These are phyloP conservation scores for Drosophila obscura DNA, from an alignment of 1,140 invertebrate genomes.

Conservation along the genomic window DNA sequence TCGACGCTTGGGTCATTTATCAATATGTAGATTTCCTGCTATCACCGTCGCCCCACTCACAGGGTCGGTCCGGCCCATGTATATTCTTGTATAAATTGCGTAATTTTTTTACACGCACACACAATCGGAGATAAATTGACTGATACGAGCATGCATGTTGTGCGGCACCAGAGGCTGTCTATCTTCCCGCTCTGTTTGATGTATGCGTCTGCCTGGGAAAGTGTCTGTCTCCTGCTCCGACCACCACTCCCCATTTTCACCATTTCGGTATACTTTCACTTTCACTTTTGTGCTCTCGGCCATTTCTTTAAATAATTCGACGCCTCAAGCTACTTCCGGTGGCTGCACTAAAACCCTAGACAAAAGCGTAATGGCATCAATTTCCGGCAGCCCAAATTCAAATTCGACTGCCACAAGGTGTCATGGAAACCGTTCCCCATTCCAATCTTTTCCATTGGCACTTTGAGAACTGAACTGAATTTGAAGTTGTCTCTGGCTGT, in stretches of 20 bases:
- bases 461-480: no score
- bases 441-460: slow-evolving; percentile 22
- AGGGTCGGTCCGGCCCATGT: slow-evolving; percentile 4
- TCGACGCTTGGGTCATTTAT: slow-evolving; percentile 69
- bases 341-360: slow-evolving; percentile 41
- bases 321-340: slow-evolving; percentile 55
- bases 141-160: slow-evolving; percentile 65
- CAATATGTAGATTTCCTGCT: slow-evolving; percentile 73
- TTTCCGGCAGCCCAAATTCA: slow-evolving; percentile 70
- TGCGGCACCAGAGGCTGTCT: slow-evolving; percentile 50
- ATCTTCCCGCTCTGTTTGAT: background rate
- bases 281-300: slow-evolving; percentile 60
- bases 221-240: slow-evolving; percentile 23
- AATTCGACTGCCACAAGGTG: slow-evolving; percentile 36
- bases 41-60: slow-evolving; percentile 9
- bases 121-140: slow-evolving; percentile 72
- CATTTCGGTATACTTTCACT: slow-evolving; percentile 56
- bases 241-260: slow-evolving; percentile 9
- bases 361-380: slow-evolving; percentile 73
- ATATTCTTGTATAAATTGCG: slow-evolving; percentile 57
- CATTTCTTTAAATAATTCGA: slow-evolving; percentile 67
- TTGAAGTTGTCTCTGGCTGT: no score
- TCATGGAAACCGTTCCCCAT: slow-evolving; percentile 27
- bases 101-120: slow-evolving; percentile 65
- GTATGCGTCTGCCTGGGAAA: slow-evolving; percentile 42